Evolutionary conservation across 2,888 invertebrate genomes (phyloP).

Genomic region (Dinocampus coccinellae): DNA sequence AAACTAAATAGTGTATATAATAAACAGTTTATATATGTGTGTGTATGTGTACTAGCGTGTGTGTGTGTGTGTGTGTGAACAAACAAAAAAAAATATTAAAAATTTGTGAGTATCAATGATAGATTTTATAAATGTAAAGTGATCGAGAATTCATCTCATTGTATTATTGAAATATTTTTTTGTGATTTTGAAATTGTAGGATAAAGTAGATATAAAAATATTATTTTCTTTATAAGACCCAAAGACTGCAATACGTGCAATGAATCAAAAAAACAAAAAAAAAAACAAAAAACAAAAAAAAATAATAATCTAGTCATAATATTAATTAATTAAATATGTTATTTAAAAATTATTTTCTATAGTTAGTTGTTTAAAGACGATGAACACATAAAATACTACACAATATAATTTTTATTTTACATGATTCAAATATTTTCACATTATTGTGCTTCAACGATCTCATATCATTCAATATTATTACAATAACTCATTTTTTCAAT

Average conservation of each 20-base stretch:
- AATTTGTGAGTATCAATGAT: background rate
- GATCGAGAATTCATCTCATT: background rate
- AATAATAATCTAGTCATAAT: background rate
- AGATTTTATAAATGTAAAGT: background rate
- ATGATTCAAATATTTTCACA: slow-evolving; percentile 43
- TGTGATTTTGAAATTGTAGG: background rate
- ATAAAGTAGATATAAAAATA: background rate
- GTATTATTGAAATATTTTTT: background rate
- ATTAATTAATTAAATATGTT: background rate
- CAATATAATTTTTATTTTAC: slow-evolving; percentile 67
- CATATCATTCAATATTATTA: slow-evolving; percentile 57
- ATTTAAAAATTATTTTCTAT: slow-evolving; percentile 16
- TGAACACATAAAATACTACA: slow-evolving; percentile 52
- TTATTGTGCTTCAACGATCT: slow-evolving; percentile 26
- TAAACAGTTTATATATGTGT: no score
- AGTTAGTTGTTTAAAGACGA: no score
- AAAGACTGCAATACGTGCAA: no score
- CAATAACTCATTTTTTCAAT: slow-evolving; percentile 61
- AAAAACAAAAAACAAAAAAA: no score
- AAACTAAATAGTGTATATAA: slow-evolving; percentile 54
- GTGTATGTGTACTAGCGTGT: slow-evolving; percentile 25
- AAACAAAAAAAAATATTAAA: background rate
- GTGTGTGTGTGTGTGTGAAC: slow-evolving; percentile 2
- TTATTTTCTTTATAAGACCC: background rate
- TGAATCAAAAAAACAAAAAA: no score